Percentiles rank a stretch among this genome's conserved stretches.
Conservation (phyloP, 1,140 invertebrate species). For the Anastrepha ludens region DNA sequence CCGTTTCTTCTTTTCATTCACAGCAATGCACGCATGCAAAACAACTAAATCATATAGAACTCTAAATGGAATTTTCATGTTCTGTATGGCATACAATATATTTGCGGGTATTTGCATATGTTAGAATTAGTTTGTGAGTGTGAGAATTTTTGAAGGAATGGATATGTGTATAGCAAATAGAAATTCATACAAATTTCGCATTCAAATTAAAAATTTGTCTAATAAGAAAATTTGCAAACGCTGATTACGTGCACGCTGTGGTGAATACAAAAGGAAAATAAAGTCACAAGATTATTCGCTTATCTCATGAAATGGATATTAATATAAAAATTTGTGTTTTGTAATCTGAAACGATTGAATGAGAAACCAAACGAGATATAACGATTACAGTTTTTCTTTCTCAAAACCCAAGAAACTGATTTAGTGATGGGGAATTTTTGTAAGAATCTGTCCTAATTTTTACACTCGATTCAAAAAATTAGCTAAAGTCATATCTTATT, state of each 20-base stretch:
- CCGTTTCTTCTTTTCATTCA: background rate
- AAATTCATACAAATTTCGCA: slow-evolving; percentile 37
- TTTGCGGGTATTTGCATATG: background rate
- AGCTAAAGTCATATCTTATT: too few relatives aligned
- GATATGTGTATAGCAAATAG: background rate
- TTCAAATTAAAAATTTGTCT: slow-evolving; percentile 45
- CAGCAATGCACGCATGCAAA: slow-evolving; percentile 15
- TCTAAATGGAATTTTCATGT: slow-evolving; percentile 44
- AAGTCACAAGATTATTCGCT: too few relatives aligned
- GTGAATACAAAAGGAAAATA: background rate
- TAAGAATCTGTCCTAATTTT: too few relatives aligned
- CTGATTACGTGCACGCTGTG: slow-evolving; percentile 17
- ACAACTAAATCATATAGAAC: background rate
- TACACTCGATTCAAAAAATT: too few relatives aligned
- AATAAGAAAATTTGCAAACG: slow-evolving; percentile 47
- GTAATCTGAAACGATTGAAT: too few relatives aligned
- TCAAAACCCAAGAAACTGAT: too few relatives aligned
- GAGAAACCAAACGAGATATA: too few relatives aligned
- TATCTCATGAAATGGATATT: too few relatives aligned
- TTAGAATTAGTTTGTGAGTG: background rate
- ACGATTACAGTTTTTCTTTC: too few relatives aligned
- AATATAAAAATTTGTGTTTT: too few relatives aligned
- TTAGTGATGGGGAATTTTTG: too few relatives aligned
- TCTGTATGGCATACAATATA: background rate
- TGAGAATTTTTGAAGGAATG: background rate